Base-by-base conservation (phyloP, 2,888 invertebrate species). In the Geotrupes spiniger region DNA sequence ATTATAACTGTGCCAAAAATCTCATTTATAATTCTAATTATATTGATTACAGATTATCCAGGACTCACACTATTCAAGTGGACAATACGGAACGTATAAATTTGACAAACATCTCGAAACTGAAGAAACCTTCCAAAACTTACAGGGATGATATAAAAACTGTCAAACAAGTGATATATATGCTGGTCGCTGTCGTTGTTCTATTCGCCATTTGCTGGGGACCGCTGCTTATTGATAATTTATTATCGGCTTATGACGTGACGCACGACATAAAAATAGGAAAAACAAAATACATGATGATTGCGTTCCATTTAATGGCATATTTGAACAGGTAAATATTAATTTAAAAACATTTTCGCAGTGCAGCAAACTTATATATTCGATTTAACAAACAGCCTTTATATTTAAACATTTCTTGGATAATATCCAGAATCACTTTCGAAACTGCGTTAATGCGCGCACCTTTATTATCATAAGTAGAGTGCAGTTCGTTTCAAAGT, bases 141-240 rank as follows among this genome's bases (percentile, higher is more conserved):
- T 31, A 42, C 26, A 57, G 63, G 45, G 66, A 66, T 42, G 68
- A 68, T 42, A 64, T 60, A 10, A 53, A 56, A 21, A 65, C 67
- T 59, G 71, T 71, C 1, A 68, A 69, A 36, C 73, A 86, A 82
- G 85, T 86, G n/a, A 81, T 86, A 56, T 84, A 82, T 68, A 87
- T 87, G 86, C 71, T 87, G 57, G 81, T 85, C 1, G 81, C 82
- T 1, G 83, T 87, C 11, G 83, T 87, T 29, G 74, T 83, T 1
- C 71, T 86, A 25, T 87, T 85, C 68, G 78, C 80, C 12, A 65
- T 85, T 36, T 86, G 86, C 64, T 87, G 85, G 86, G 78, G 78
- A 25, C 87, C 87, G 1, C 69, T 82, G 54, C 72, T 84, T 31
- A 74, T 83, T 41, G 82, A 83, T 65, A 83, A 85, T 62, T 74